These are phyloP conservation scores for Drosophila paracracens DNA, from an alignment of 2,888 invertebrate genomes.

Conservation along the genomic window DNA sequence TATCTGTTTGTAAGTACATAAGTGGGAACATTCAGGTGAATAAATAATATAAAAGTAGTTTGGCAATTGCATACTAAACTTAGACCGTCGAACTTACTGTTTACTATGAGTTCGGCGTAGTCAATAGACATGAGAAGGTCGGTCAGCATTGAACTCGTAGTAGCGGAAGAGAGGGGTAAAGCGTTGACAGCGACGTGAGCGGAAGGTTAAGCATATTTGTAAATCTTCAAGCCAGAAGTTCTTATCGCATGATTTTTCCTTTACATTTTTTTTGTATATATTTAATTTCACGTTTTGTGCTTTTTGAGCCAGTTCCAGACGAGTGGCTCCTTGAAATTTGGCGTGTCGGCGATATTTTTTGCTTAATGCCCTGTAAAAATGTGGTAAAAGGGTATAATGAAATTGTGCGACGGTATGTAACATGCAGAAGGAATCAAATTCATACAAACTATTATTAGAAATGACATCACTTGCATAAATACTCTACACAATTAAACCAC, in stretches of 20 bases:
- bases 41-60: conserved; percentile 9
- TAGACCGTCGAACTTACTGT: conserved; percentile 34
- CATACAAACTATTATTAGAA: not conserved
- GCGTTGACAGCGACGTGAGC: conserved; percentile 30
- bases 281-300: conserved; percentile 53
- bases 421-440: not conserved
- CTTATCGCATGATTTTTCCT: conserved; percentile 2
- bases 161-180: not conserved
- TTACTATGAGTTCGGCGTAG: conserved; percentile 48
- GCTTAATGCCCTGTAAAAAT: not conserved
- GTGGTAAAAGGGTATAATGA: not conserved
- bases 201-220: conserved; percentile 28
- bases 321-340: conserved; percentile 17
- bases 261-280: not conserved
- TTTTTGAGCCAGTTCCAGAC: conserved; percentile 29
- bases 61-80: conserved; percentile 45
- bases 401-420: not conserved
- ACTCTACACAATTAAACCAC: not conserved
- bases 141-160: conserved; percentile 18
- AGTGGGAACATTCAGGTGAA: not conserved
- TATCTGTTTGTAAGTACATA: conserved; percentile 9
- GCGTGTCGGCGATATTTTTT: conserved; percentile 30
- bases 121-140: conserved; percentile 53
- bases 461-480: not conserved
- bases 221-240: conserved; percentile 31